Evolutionary conservation across 2,113 vertebrate genomes (phyloP), one percentile per base, ranked within the genome.

Genomic region (Hemiscyllium ocellatum): DNA sequence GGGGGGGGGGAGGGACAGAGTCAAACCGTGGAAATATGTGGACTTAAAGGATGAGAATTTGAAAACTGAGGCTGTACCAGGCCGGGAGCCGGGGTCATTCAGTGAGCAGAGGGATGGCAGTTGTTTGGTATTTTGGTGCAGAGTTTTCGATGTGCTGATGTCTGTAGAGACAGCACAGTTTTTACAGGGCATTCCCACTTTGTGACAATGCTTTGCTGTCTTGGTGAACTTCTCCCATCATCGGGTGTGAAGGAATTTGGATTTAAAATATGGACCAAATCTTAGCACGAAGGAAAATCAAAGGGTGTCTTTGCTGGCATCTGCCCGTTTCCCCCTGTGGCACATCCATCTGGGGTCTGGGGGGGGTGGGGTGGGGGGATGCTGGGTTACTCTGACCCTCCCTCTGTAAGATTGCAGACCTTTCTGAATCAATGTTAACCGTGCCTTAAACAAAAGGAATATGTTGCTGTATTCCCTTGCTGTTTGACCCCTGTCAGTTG

Each of bases 401-500:
- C 5, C 85, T 37, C 87, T 90, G 87, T 90, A n/a, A 61, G 87
- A 90, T n/a, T 10, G 12, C 52, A 90, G 87, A 90, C 87, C 87
- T 61, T 90, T 90, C 87, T 29, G 15, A 61, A 90, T 90, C 87
- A 90, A 61, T 90, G 87, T 61, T 90, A 90, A 90, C 87, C 50
- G 87, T 90, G 87, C 87, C n/a, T 90, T 29, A 90, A 90, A 76
- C 15, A 90, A 90, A 93, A 93, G 29, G 56, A 68, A 65, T 68
- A 93, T 93, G 90, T 93, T n/a, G 56, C 17, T 93, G 90, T 68
- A 66, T 37, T 93, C 90, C 37, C 65, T 93, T 66, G n/a, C 56
- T 93, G 90, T 37, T 93, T 93, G 90, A 93, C 90, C 56, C 65
- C 89, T n/a, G 56, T 93, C 56, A 61, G 52, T 22, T 90, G 87